phyloP scores from a whole-genome alignment of 23 tunicate genomes.

The Pegea sp. region DNA sequence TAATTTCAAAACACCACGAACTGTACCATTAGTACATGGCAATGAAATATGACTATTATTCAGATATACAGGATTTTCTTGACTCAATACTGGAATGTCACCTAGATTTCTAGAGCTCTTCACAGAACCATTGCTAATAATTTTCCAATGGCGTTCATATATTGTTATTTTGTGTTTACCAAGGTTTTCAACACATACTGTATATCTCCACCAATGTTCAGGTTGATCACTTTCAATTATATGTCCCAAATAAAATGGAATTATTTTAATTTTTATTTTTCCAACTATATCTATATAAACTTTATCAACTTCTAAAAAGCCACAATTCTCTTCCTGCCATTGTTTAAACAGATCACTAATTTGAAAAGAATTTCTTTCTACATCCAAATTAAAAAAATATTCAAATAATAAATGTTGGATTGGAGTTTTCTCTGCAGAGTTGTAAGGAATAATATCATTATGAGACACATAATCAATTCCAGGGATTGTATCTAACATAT shows the following conservation, averaged over 20 bases:
- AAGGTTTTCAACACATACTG: neutral
- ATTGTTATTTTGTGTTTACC: neutral
- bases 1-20: neutral
- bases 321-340: neutral
- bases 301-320: conserved; percentile 1
- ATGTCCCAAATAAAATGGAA: neutral
- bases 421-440: neutral
- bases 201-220: conserved; percentile 3
- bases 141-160: neutral
- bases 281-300: neutral
- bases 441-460: neutral
- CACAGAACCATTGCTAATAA: conserved; percentile 1
- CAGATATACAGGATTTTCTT: neutral
- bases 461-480: neutral
- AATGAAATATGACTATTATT: neutral
- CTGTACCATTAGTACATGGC: neutral
- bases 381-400: neutral
- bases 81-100: no score
- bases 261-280: neutral
- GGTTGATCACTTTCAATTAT: neutral
- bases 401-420: neutral
- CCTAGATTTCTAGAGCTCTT: neutral
- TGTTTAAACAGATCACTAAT: neutral
- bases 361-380: neutral
- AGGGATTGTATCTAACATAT: neutral